phyloP scores from a whole-genome alignment of 2,113 vertebrate genomes.

The Notothenia rossii region DNA sequence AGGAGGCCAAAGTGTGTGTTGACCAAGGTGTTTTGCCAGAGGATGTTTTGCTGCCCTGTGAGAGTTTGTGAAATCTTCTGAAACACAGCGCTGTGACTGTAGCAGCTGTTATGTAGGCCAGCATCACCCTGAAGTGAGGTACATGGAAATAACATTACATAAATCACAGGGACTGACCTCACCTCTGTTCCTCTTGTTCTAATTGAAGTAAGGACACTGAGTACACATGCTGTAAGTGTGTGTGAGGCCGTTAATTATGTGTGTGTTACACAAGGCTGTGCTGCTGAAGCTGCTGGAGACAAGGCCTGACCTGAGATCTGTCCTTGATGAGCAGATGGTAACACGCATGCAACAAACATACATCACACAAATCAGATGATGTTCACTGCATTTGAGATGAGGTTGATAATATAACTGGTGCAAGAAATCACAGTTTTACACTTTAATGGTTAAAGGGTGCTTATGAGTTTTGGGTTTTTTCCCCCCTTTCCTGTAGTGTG shows the following conservation, averaged over 20 bases:
- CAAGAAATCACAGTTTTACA: not conserved
- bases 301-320: conserved; percentile 5
- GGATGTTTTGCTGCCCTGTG: conserved; percentile 38
- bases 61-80: conserved; percentile 17
- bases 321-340: conserved; percentile 4
- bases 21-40: conserved; percentile 51
- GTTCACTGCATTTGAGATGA: not conserved
- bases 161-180: conserved; percentile 40
- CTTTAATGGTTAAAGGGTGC: not conserved
- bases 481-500: no score
- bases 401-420: not conserved
- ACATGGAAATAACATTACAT: conserved; percentile 33
- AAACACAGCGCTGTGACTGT: conserved; percentile 4
- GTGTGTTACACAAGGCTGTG: conserved; percentile 4
- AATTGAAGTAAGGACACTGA: not conserved
- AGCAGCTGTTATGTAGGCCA: conserved; percentile 43
- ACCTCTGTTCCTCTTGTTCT: conserved; percentile 19
- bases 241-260: conserved; percentile 30
- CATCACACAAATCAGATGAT: no score
- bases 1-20: conserved; percentile 31
- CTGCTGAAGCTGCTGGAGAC: conserved; percentile 12
- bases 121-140: conserved; percentile 38
- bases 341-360: not conserved
- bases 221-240: not conserved
- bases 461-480: no score